These are phyloP conservation scores for Lepus oiostolus DNA, from an alignment of 2,797 vertebrate genomes.

Conservation along the genomic window DNA sequence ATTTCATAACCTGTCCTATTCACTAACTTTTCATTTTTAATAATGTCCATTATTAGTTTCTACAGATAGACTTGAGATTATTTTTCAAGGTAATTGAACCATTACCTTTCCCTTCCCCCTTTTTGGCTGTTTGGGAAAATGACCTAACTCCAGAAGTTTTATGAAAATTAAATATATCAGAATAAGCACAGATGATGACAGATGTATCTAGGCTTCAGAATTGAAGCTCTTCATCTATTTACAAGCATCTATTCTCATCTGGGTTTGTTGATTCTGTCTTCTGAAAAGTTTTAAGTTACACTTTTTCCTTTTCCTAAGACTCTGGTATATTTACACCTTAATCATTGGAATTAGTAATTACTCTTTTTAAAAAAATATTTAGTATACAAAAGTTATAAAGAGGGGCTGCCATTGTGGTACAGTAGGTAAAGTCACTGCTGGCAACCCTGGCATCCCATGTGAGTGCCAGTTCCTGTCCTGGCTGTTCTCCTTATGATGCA, in stretches of 20 bases:
- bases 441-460: no score
- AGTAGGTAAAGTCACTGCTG: no score
- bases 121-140: neutral
- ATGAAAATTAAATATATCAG: constrained; percentile 53
- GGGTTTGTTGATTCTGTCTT: constrained; percentile 12
- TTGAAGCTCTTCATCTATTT: neutral
- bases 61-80: constrained; percentile 25
- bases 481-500: no score
- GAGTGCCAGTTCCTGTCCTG: no score
- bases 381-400: neutral
- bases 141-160: constrained; percentile 11
- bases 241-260: constrained; percentile 47
- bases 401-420: no score
- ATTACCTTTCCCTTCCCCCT: neutral
- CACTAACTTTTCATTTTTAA: constrained; percentile 63
- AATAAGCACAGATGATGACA: constrained; percentile 16
- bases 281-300: neutral
- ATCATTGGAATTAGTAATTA: neutral
- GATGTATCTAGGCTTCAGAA: neutral
- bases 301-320: neutral
- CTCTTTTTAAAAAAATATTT: neutral
- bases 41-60: constrained; percentile 37
- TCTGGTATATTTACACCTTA: neutral
- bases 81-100: constrained; percentile 70
- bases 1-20: constrained; percentile 31